Percentiles rank a stretch among this genome's conserved stretches.
Evolutionary conservation across 2,888 invertebrate species (phyloP).

Genomic region (Clitarchus hookeri): DNA sequence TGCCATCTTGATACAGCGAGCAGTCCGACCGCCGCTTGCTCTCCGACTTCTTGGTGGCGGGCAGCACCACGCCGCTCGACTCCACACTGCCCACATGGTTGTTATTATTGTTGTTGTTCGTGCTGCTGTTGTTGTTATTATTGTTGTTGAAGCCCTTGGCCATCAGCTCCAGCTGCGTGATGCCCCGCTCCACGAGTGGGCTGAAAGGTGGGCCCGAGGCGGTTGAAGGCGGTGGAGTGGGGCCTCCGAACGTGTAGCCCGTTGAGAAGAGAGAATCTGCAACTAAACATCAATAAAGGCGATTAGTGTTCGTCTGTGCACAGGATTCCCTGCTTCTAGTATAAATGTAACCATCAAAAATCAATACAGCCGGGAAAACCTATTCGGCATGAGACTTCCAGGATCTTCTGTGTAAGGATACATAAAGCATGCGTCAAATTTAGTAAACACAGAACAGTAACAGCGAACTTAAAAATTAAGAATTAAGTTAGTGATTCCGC

Average conservation of each 20-base stretch:
- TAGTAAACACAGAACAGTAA: too few species aligned
- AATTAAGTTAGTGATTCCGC: too few species aligned
- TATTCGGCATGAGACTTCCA: too few species aligned
- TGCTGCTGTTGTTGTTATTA: slow-evolving; percentile 44
- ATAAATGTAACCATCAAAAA: too few species aligned
- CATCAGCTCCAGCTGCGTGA: slow-evolving; percentile 68
- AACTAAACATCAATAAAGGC: slow-evolving; percentile 25
- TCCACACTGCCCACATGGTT: slow-evolving; percentile 26
- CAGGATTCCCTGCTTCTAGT: too few species aligned
- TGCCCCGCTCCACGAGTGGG: slow-evolving; percentile 56
- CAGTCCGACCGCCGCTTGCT: slow-evolving; percentile 36
- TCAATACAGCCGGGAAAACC: too few species aligned
- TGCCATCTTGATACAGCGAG: slow-evolving; percentile 24
- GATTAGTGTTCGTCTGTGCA: too few species aligned
- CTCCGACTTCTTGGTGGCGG: slow-evolving; percentile 33
- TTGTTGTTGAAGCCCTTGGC: slow-evolving; percentile 55
- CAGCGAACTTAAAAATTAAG: too few species aligned
- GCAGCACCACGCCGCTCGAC: slow-evolving; percentile 17
- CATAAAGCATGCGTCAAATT: too few species aligned
- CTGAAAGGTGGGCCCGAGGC: slow-evolving; percentile 69
- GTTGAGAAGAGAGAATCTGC: slow-evolving; percentile 70
- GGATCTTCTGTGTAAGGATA: too few species aligned
- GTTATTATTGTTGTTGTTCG: slow-evolving; percentile 31
- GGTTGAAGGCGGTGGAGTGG: slow-evolving; percentile 67
- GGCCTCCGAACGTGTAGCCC: slow-evolving; percentile 66